Evolutionary conservation across 2,888 invertebrate species (phyloP), one percentile per base, ranked within the genome.

Genomic region (Mythimna lalbum): DNA sequence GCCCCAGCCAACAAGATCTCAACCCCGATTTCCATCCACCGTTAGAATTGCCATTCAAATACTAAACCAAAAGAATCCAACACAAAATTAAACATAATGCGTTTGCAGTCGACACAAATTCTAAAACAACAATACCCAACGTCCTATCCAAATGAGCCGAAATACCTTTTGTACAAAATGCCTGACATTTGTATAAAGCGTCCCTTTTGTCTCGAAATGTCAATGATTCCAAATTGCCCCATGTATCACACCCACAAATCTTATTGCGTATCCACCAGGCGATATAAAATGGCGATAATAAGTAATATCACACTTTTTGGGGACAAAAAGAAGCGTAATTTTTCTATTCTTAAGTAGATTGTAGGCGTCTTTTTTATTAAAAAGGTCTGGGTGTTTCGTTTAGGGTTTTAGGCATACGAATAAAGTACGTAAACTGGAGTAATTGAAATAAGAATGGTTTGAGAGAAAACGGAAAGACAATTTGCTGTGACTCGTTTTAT

Each of bases 191-290:
- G 49, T 77, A 71, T 60, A 71, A 71, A 67, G 55, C 47, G 67
- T 71, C 17, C 60, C 66, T 64, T 75, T 65, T 70, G 69, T 81
- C 60, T 78, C 9, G 10, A 76, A 82, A 84, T 82, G 82, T 73
- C 84, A 82, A 82, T 82, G 76, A 50, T n/a, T 27, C 71, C 65
- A 82, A 84, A 84, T 68, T 69, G 61, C 47, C 23, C 53, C 19
- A 23, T 83, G 49, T 64, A 73, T 81, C 69, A 73, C 50, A 47
- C n/a, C 59, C 63, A 60, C 47, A 59, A 73, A 78, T 69, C 64
- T 70, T 55, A 73, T 69, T 64, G 63, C 69, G 66, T 64, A 75
- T 75, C 68, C 61, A 57, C 56, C 31, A 60, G 56, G 27, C 12
- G 47, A 69, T 75, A 70, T 69, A 73, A 81, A 83, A 70, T 49